Percentiles rank a stretch among this genome's conserved stretches.
Conservation (phyloP, 1,140 invertebrate genomes). For the Temnothorax curvispinosus region DNA sequence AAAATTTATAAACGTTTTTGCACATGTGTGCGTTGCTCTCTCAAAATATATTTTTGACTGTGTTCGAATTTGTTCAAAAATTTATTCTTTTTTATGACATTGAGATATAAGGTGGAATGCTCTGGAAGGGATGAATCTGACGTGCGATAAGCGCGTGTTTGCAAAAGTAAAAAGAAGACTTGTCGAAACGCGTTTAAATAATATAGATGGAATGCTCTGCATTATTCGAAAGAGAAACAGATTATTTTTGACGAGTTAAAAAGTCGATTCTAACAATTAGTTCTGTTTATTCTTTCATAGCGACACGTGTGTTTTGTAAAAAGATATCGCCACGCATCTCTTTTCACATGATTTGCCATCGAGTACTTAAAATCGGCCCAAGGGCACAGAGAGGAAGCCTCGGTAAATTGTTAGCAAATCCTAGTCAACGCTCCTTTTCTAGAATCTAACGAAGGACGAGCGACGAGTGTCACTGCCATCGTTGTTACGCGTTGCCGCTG, state of each 20-base stretch:
- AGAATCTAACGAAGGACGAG: conserved; percentile 46
- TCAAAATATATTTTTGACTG: background rate
- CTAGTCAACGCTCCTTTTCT: conserved; percentile 68
- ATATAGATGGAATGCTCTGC: background rate
- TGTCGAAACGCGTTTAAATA: background rate
- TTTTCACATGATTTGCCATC: conserved; percentile 37
- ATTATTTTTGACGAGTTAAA: background rate
- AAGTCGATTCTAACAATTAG: background rate
- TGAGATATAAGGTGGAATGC: background rate
- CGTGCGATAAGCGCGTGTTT: background rate
- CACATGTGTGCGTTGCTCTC: background rate
- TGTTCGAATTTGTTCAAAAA: background rate
- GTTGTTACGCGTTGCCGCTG: conserved; percentile 63
- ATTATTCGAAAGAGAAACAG: background rate
- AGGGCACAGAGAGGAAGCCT: background rate
- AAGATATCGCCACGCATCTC: background rate
- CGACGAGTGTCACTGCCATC: conserved; percentile 67
- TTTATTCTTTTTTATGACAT: background rate
- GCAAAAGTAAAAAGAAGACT: background rate
- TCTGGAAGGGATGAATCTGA: conserved; percentile 8
- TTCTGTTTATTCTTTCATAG: background rate
- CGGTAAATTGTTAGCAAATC: conserved; percentile 62
- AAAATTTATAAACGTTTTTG: background rate
- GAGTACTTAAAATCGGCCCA: conserved; percentile 22
- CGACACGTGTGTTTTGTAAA: conserved; percentile 6